These are phyloP conservation scores for Dendrolimus pini DNA, from an alignment of 2,888 invertebrate genomes.

Conservation along the genomic window DNA sequence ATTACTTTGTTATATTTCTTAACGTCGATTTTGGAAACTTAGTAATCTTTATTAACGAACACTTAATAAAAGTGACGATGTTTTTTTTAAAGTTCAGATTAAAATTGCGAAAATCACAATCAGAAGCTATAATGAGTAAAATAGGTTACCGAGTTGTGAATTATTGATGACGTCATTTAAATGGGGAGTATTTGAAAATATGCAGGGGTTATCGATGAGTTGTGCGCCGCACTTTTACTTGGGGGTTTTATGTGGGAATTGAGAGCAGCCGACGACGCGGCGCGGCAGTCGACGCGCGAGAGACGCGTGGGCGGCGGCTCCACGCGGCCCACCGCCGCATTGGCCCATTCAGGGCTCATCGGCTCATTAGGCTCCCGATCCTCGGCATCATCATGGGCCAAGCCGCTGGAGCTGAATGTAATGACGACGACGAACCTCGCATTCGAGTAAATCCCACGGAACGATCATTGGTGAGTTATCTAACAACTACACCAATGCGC, in stretches of 20 bases:
- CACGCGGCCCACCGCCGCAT: constrained; percentile 65
- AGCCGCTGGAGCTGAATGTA: constrained; percentile 70
- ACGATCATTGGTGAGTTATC: constrained; percentile 67
- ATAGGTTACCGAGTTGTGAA: too few species aligned
- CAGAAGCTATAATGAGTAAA: too few species aligned
- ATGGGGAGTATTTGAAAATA: background rate
- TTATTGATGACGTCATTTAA: background rate
- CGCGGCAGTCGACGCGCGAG: constrained; percentile 65
- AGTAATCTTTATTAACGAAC: too few species aligned
- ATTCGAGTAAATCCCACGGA: constrained; percentile 70
- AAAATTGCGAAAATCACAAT: too few species aligned
- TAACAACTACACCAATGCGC: constrained; percentile 7
- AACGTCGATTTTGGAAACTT: too few species aligned
- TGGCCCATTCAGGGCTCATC: constrained; percentile 24
- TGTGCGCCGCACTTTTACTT: constrained; percentile 30
- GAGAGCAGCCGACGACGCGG: constrained; percentile 27
- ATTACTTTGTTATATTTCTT: too few species aligned
- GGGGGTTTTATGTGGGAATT: constrained; percentile 32
- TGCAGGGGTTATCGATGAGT: background rate
- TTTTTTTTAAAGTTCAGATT: too few species aligned
- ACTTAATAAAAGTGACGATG: too few species aligned
- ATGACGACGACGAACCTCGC: constrained; percentile 72
- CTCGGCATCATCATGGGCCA: constrained; percentile 63
- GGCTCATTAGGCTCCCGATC: constrained; percentile 3
- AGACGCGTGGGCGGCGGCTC: constrained; percentile 67